These are phyloP conservation scores for Geodia barretti DNA, from an alignment of 37 sponge, comb jelly and placozoan species.

Conservation along the genomic window DNA sequence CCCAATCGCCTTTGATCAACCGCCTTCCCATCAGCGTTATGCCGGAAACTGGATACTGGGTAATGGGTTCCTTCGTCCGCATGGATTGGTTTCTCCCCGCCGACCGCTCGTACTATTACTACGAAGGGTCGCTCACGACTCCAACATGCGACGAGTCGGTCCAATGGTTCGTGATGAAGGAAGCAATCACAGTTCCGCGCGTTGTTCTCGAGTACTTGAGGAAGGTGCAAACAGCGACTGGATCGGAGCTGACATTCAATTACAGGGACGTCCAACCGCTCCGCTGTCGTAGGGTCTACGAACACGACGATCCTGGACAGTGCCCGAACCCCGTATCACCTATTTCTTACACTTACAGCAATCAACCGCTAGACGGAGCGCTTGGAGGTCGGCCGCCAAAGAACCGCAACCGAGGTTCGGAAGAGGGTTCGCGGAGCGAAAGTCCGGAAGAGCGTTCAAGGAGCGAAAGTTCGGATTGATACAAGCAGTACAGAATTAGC, in stretches of 20 bases:
- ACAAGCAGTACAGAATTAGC: too few relatives aligned
- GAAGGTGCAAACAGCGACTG: background rate
- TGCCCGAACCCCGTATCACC: too few relatives aligned
- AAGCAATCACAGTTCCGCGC: constrained; percentile 28
- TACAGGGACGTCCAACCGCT: constrained; percentile 20
- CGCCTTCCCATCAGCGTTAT: background rate
- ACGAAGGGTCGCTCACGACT: constrained; percentile 69
- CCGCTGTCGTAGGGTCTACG: constrained; percentile 4
- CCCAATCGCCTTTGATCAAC: constrained; percentile 3
- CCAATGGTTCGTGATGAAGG: constrained; percentile 67
- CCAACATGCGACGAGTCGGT: constrained; percentile 58
- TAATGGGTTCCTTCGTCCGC: background rate
- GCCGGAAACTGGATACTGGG: background rate
- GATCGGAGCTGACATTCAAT: background rate
- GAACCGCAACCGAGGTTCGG: too few relatives aligned
- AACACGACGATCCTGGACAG: too few relatives aligned
- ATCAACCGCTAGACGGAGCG: too few relatives aligned
- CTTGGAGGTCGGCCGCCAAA: too few relatives aligned
- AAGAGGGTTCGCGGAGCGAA: too few relatives aligned
- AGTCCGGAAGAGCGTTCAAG: too few relatives aligned
- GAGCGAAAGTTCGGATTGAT: too few relatives aligned
- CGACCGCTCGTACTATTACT: constrained; percentile 44
- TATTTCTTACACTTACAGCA: too few relatives aligned
- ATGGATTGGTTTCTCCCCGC: constrained; percentile 29
- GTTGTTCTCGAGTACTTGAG: constrained; percentile 23